Conservation (phyloP, 2,888 invertebrate genomes). For the Masnerella sp. region DNA sequence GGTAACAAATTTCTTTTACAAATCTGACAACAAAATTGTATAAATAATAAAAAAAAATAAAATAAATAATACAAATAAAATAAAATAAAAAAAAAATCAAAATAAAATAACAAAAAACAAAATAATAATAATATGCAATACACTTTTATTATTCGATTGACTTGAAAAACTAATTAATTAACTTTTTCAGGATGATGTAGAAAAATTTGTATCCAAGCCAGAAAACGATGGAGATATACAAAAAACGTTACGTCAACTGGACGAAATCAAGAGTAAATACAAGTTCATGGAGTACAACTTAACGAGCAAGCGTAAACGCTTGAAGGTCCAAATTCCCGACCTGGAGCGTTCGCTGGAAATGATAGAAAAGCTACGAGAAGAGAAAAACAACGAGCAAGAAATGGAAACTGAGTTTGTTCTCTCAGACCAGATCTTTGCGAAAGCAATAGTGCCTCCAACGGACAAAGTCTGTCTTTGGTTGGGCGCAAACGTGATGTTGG, state of each 20-base stretch:
- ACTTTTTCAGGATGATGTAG: conserved; percentile 90
- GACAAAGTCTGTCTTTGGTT: conserved; percentile 91
- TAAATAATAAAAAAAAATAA: too few relatives aligned
- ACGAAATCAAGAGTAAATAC: conserved; percentile 97
- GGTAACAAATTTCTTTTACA: too few relatives aligned
- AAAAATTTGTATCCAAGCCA: conserved; percentile 90
- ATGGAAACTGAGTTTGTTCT: conserved; percentile 93
- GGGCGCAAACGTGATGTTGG: conserved; percentile 97
- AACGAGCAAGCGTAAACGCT: conserved; percentile 89
- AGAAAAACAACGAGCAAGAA: conserved; percentile 83
- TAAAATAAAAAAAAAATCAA: too few relatives aligned
- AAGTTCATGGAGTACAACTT: conserved; percentile 98
- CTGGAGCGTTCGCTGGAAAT: conserved; percentile 93
- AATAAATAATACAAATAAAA: too few relatives aligned
- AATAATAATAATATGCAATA: too few relatives aligned
- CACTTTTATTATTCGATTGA: too few relatives aligned
- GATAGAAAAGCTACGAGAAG: conserved; percentile 91
- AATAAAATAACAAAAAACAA: too few relatives aligned
- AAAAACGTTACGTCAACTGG: conserved; percentile 89
- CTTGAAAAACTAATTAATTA: not conserved
- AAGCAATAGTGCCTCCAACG: conserved; percentile 92
- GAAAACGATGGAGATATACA: conserved; percentile 92
- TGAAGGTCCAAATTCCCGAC: conserved; percentile 96
- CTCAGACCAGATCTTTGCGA: conserved; percentile 91
- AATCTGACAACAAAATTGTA: too few relatives aligned